A percentile compares a stretch with the other conserved stretches of the same genome.
Evolutionary conservation across 2,888 invertebrate species (phyloP).

Genomic region (Zeuzera pyrina): DNA sequence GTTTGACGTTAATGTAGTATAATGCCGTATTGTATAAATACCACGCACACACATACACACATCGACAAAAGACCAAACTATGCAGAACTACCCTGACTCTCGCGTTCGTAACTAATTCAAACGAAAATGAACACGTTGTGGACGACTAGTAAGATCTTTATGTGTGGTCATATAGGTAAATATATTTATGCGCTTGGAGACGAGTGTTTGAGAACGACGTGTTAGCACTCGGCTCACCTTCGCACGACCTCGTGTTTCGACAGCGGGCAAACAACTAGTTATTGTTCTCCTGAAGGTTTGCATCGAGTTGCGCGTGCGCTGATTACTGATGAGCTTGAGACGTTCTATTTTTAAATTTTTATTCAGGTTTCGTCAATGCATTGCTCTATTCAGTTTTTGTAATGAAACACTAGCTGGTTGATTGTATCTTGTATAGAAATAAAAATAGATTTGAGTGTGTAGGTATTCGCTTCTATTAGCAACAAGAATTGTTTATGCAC

Average conservation of each 20-base stretch:
- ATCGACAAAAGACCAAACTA: slow-evolving; percentile 14
- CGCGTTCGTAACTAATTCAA: background rate
- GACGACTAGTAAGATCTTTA: slow-evolving; percentile 1
- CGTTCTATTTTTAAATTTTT: slow-evolving; percentile 46
- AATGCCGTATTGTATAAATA: slow-evolving; percentile 26
- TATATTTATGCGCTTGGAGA: slow-evolving; percentile 8
- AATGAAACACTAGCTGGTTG: too few relatives aligned
- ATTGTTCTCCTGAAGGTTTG: slow-evolving; percentile 64
- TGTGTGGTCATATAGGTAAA: slow-evolving; percentile 6
- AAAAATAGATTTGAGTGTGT: too few relatives aligned
- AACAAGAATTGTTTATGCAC: too few relatives aligned
- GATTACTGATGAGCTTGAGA: slow-evolving; percentile 58
- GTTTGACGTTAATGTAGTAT: slow-evolving; percentile 31
- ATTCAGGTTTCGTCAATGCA: slow-evolving; percentile 1
- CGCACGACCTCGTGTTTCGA: slow-evolving; percentile 68
- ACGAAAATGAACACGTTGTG: background rate
- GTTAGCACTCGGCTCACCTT: slow-evolving; percentile 65
- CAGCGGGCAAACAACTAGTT: slow-evolving; percentile 51
- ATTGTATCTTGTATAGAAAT: too few relatives aligned
- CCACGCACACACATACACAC: slow-evolving; percentile 30
- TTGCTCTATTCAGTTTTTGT: too few relatives aligned
- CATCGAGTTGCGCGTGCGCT: slow-evolving; percentile 49
- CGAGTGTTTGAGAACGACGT: slow-evolving; percentile 46
- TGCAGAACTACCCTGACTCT: slow-evolving; percentile 19
- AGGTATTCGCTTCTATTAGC: too few relatives aligned